Conservation (phyloP, 2,888 invertebrate species). For the Allacma fusca region DNA sequence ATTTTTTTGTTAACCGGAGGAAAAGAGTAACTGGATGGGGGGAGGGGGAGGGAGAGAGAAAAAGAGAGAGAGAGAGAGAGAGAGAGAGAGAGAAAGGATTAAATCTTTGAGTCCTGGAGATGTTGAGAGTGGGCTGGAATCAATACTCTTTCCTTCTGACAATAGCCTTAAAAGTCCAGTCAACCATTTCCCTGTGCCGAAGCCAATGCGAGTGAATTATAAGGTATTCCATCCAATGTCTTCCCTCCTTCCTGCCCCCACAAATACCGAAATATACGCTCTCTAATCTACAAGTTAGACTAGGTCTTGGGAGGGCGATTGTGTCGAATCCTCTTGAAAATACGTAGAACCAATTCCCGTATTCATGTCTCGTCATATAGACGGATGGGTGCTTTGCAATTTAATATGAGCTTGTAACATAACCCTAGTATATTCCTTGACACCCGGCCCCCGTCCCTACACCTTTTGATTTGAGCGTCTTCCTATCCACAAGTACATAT, state of each 20-base stretch:
- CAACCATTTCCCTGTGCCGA: conserved; percentile 13
- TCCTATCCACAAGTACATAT: too few relatives aligned
- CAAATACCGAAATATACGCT: background rate
- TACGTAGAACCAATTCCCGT: background rate
- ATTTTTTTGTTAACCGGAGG: too few relatives aligned
- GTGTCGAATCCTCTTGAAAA: conserved; percentile 19
- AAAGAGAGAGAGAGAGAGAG: background rate
- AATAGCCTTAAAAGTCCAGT: conserved; percentile 34
- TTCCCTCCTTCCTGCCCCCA: background rate
- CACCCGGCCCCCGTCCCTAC: too few relatives aligned
- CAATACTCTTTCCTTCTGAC: conserved; percentile 20
- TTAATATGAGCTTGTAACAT: too few relatives aligned
- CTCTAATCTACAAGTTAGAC: background rate
- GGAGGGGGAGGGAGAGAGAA: background rate
- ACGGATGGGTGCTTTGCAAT: too few relatives aligned
- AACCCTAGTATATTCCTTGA: too few relatives aligned
- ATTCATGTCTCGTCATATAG: too few relatives aligned
- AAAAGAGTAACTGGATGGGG: background rate
- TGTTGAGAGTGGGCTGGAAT: conserved; percentile 9
- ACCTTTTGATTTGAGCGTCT: too few relatives aligned
- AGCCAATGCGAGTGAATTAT: background rate
- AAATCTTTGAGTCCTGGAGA: background rate
- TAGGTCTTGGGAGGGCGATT: background rate
- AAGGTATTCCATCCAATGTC: conserved; percentile 2
- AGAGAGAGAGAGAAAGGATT: background rate